Base-by-base conservation (phyloP, 2,113 vertebrate genomes). In the Lasiurus cinereus region DNA sequence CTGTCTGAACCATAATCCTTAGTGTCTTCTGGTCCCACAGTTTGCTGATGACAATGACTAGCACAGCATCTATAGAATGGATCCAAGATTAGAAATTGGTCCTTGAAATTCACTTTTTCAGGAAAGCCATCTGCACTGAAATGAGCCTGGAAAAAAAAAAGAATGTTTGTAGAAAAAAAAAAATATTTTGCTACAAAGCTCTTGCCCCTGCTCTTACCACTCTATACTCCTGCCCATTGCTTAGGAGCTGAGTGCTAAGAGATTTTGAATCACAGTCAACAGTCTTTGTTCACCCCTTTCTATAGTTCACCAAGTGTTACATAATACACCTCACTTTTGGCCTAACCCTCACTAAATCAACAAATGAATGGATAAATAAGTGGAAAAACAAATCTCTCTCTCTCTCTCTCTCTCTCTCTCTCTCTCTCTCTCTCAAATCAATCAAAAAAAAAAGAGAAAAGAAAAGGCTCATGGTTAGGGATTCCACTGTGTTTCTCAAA, bases 41-140 rank as follows among this genome's bases (percentile, higher is more conserved):
- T 59, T n/a, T n/a, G 21, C 56, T 52, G 7, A 27, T 91, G 43
- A 84, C 36, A 18, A 79, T 48, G 74, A 33, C 22, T 33, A 76
- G 39, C 33, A n/a, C 15, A 22, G 27, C 31, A 29, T 24, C 59
- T 31, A 67, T 16, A 22, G 29, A 87, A 33, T 39, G 92, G 67
- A 62, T 54, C 11, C 46, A n/a, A 84, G n/a, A 90, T 46, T 21
- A 6, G 14, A 83, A 78, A 72, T 31, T n/a, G 21, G 22, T 39
- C 39, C 84, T 93, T 80, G 84, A 83, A 66, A 69, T 67, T 66
- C 62, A 76, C 50, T 79, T 76, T 72, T 80, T 52, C 39, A 64
- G 66, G 64, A 89, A 33, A 50, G n/a, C 29, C 10, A 67, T 59
- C 52, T 54, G 62, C 70, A 33, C n/a, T 18, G 6, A 72, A 70